These are phyloP conservation scores for Drosophila baimaii DNA, from an alignment of 1,140 invertebrate species.

Conservation along the genomic window DNA sequence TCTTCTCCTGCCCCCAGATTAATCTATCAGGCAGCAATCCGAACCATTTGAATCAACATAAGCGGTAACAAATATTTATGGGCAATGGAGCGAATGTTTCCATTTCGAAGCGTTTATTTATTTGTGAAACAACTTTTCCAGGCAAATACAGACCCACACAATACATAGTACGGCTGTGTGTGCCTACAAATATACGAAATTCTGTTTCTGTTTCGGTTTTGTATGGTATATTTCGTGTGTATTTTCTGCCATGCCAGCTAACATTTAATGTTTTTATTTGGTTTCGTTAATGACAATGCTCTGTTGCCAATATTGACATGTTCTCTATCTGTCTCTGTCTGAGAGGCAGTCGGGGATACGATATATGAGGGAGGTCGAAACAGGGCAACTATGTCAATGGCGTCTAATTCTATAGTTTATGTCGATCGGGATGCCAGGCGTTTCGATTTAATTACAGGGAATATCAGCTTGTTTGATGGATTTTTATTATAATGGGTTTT, in stretches of 20 bases:
- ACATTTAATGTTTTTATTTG: slow-evolving; percentile 75
- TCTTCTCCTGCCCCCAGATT: neutral
- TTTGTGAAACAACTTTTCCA: slow-evolving; percentile 49
- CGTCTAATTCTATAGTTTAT: neutral
- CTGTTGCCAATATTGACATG: slow-evolving; percentile 66
- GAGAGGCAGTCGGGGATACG: slow-evolving; percentile 1
- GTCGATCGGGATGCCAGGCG: neutral
- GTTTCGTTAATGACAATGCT: slow-evolving; percentile 70
- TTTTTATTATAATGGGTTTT: neutral
- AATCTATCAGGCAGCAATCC: slow-evolving; percentile 44
- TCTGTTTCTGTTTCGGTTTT: slow-evolving; percentile 35
- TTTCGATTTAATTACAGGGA: neutral
- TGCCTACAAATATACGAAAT: slow-evolving; percentile 60
- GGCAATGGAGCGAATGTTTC: slow-evolving; percentile 61
- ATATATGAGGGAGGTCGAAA: neutral
- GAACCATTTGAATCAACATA: slow-evolving; percentile 76
- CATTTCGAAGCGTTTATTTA: slow-evolving; percentile 63
- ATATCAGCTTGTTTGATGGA: neutral
- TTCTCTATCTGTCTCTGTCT: slow-evolving; percentile 37
- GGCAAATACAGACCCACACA: slow-evolving; percentile 40
- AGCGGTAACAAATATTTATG: slow-evolving; percentile 70
- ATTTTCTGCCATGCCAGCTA: slow-evolving; percentile 49
- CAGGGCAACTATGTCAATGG: slow-evolving; percentile 33
- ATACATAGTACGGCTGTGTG: slow-evolving; percentile 43
- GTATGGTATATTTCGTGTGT: slow-evolving; percentile 37